Evolutionary conservation across 92 coral and sea anemone species (phyloP).

Genomic region (Hydrozoanthus gracilis): DNA sequence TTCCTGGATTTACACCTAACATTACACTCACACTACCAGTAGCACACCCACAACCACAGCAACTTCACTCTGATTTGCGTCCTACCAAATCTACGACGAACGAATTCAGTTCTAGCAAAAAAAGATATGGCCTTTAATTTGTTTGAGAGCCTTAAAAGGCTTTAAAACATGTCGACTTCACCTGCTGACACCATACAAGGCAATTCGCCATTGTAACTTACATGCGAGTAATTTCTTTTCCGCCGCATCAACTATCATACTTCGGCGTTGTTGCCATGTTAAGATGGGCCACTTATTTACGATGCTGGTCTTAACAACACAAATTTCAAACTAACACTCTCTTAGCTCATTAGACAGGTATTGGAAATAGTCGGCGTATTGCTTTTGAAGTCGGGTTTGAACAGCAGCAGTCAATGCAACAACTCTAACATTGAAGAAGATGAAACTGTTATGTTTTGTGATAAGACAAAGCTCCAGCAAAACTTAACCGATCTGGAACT

Average conservation of each 20-base stretch:
- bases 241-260: neutral
- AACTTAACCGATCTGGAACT: constrained; percentile 11
- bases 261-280: neutral
- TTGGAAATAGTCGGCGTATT: too few relatives aligned
- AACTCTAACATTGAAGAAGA: too few relatives aligned
- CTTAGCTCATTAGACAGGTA: too few relatives aligned
- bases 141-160: too few relatives aligned
- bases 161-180: too few relatives aligned
- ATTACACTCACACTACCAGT: neutral
- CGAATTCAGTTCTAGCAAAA: neutral
- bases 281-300: neutral
- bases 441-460: neutral
- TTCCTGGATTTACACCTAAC: neutral
- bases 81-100: constrained; percentile 13
- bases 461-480: neutral
- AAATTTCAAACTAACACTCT: neutral
- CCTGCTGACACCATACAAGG: too few relatives aligned
- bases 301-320: neutral
- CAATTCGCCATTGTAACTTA: too few relatives aligned
- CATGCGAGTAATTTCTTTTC: neutral
- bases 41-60: constrained; percentile 23
- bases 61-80: constrained; percentile 1
- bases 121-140: neutral
- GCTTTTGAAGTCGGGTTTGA: too few relatives aligned
- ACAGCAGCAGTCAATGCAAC: too few relatives aligned